Evolutionary conservation across 2,113 vertebrate genomes (phyloP).

Genomic region (Myotis yumanensis): DNA sequence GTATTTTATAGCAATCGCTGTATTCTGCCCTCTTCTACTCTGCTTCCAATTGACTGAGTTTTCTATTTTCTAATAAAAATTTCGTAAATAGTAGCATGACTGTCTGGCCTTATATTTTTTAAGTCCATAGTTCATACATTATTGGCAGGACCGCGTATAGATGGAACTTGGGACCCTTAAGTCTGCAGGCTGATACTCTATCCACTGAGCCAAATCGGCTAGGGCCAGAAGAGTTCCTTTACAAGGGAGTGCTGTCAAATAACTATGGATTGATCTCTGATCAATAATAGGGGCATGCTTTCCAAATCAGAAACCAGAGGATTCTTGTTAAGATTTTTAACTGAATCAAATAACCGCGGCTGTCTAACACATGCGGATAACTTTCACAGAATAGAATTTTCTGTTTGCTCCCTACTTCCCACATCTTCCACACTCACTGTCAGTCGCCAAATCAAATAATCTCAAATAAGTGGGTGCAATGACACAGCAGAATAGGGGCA

Average conservation of each 20-base stretch:
- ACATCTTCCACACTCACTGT: constrained; percentile 15
- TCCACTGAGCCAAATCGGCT: too few relatives aligned
- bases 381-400: neutral
- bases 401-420: neutral
- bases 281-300: neutral
- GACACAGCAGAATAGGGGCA: neutral
- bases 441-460: constrained; percentile 39
- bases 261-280: neutral
- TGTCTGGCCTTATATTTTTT: neutral
- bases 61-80: neutral
- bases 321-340: neutral
- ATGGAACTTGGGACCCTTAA: neutral
- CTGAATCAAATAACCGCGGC: neutral
- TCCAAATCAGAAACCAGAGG: neutral
- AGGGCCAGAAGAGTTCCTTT: neutral
- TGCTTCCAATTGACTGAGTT: neutral
- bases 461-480: constrained; percentile 40
- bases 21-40: rapidly evolving
- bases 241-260: neutral
- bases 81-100: neutral
- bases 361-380: neutral
- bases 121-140: neutral
- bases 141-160: neutral
- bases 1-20: neutral
- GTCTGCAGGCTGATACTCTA: too few relatives aligned